Evolutionary conservation across 2,113 vertebrate genomes (phyloP).

Genomic region (Empidonax traillii): DNA sequence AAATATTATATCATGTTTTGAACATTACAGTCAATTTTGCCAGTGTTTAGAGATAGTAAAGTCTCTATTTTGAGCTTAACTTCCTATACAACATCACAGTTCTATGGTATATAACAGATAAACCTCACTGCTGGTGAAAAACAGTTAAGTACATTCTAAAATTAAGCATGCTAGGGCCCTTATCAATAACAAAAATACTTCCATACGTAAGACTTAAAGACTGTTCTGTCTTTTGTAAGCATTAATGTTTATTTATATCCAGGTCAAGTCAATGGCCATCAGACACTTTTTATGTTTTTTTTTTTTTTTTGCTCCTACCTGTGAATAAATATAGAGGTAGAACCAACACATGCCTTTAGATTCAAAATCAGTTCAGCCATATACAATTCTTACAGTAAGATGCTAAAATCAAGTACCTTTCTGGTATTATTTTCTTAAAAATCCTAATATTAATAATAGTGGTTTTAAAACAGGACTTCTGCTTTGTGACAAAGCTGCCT

Average conservation of each 20-base stretch:
- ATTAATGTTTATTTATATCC: not conserved
- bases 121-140: not conserved
- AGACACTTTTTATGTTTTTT: not conserved
- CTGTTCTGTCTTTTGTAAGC: not conserved
- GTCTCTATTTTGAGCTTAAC: not conserved
- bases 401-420: not conserved
- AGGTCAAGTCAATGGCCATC: not conserved
- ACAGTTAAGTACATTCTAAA: not conserved
- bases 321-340: not conserved
- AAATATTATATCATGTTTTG: not conserved
- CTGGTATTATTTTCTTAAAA: not conserved
- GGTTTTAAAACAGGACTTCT: not conserved
- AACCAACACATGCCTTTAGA: not conserved
- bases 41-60: not conserved
- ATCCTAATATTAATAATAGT: not conserved
- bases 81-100: not conserved
- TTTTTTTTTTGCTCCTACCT: fast-evolving
- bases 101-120: not conserved
- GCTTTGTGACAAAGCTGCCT: not conserved
- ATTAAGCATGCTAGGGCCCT: not conserved
- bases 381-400: not conserved
- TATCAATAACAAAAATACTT: not conserved
- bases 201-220: not conserved
- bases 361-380: not conserved
- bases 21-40: not conserved